A percentile compares a stretch with the other conserved stretches of the same genome.
These are phyloP conservation scores for Etheostoma spectabile DNA, from an alignment of 2,113 vertebrate species.

Conservation along the genomic window DNA sequence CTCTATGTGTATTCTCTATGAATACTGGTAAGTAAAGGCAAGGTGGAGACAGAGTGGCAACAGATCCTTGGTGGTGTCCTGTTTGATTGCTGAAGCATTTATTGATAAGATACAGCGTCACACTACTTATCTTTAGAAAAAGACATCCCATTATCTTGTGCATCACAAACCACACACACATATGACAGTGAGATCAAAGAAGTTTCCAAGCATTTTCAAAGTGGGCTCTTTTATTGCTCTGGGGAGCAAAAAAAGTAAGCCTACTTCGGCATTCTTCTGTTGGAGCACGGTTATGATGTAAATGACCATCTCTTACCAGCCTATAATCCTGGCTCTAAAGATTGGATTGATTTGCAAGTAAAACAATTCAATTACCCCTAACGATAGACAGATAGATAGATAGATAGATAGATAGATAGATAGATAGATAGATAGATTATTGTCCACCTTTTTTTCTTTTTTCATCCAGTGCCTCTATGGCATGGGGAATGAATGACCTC, in stretches of 20 bases:
- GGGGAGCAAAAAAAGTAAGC: constrained; percentile 38
- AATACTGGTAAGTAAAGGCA: constrained; percentile 47
- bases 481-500: no score
- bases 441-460: no score
- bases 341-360: not conserved
- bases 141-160: constrained; percentile 68
- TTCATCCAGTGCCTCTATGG: no score
- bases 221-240: constrained; percentile 54
- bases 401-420: no score
- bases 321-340: not conserved
- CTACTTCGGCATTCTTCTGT: constrained; percentile 48
- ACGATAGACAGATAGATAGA: not conserved
- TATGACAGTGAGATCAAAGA: constrained; percentile 77
- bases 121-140: constrained; percentile 72
- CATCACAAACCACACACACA: constrained; percentile 56
- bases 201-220: constrained; percentile 54
- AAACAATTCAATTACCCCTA: not conserved
- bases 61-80: constrained; percentile 57
- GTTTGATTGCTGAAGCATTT: constrained; percentile 76
- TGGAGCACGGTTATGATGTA: constrained; percentile 16
- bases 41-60: constrained; percentile 66
- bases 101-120: constrained; percentile 80
- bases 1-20: constrained; percentile 75
- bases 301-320: not conserved
- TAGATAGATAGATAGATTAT: no score